phyloP scores from a whole-genome alignment of 2,113 vertebrate genomes.

The Urocitellus parryii region DNA sequence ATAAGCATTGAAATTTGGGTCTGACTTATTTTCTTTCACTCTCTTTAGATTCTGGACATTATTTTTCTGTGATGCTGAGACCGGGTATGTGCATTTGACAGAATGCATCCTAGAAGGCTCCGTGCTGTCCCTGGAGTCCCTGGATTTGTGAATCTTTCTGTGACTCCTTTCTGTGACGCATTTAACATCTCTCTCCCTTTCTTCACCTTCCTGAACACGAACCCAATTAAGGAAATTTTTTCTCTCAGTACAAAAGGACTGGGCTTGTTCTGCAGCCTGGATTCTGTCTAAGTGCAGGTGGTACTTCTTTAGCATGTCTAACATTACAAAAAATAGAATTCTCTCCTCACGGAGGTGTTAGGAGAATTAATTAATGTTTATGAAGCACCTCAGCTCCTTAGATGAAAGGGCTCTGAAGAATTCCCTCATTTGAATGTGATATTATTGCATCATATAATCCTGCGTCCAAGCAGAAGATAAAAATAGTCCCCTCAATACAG shows the following conservation, averaged over 20 bases:
- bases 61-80: background rate
- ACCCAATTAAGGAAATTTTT: conserved; percentile 36
- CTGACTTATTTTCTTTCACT: background rate
- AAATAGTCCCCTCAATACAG: conserved; percentile 35
- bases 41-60: background rate
- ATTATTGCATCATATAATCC: conserved; percentile 61
- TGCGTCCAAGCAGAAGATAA: conserved; percentile 16
- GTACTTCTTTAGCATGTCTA: conserved; percentile 55
- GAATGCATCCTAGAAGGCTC: background rate
- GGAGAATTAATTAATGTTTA: conserved; percentile 81
- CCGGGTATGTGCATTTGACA: background rate
- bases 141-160: background rate
- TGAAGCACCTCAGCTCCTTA: conserved; percentile 67
- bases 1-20: background rate
- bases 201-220: conserved; percentile 24
- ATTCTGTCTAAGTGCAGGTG: conserved; percentile 46
- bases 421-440: conserved; percentile 58
- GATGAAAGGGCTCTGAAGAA: conserved; percentile 58
- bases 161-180: background rate
- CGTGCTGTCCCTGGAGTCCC: background rate
- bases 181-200: conserved; percentile 47
- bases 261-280: background rate
- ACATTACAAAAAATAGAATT: conserved; percentile 68
- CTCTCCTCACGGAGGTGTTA: conserved; percentile 67
- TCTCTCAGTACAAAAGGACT: background rate